Evolutionary conservation across 2,888 invertebrate species (phyloP).

Genomic region (Crepidodera aurea): DNA sequence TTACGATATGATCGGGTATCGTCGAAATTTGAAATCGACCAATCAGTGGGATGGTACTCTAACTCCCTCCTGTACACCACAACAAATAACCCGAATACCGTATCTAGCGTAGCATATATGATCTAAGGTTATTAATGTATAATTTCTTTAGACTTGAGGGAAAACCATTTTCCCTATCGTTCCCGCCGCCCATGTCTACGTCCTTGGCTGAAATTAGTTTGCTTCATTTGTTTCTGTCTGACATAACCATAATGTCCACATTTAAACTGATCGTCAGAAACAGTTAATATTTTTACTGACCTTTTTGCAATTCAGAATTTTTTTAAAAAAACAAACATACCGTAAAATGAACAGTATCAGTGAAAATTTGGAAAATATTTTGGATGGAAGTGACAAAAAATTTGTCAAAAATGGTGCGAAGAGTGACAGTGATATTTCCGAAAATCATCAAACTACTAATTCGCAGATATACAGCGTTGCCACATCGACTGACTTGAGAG

Average conservation of each 20-base stretch:
- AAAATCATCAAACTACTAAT: neutral
- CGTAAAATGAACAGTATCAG: neutral
- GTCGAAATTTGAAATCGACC: too few species aligned
- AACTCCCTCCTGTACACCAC: too few species aligned
- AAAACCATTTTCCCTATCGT: too few species aligned
- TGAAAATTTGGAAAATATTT: neutral
- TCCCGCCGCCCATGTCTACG: conserved; percentile 12
- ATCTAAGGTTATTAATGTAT: too few species aligned
- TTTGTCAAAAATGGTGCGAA: neutral
- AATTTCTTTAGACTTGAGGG: too few species aligned
- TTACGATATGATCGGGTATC: too few species aligned
- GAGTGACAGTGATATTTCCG: neutral
- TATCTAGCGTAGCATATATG: too few species aligned
- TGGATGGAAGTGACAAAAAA: neutral
- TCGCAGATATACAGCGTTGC: neutral
- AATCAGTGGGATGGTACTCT: too few species aligned
- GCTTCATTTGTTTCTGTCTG: conserved; percentile 33
- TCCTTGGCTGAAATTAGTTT: conserved; percentile 30
- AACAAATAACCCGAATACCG: too few species aligned
- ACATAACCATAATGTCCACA: conserved; percentile 14
- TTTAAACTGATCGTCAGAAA: neutral
- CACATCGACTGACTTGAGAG: neutral
- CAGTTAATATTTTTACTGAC: neutral
- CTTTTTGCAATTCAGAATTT: neutral
- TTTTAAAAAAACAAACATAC: neutral